Evolutionary conservation across 2,888 invertebrate species (phyloP), one percentile per base, ranked within the genome.

Genomic region (Noctua comes): DNA sequence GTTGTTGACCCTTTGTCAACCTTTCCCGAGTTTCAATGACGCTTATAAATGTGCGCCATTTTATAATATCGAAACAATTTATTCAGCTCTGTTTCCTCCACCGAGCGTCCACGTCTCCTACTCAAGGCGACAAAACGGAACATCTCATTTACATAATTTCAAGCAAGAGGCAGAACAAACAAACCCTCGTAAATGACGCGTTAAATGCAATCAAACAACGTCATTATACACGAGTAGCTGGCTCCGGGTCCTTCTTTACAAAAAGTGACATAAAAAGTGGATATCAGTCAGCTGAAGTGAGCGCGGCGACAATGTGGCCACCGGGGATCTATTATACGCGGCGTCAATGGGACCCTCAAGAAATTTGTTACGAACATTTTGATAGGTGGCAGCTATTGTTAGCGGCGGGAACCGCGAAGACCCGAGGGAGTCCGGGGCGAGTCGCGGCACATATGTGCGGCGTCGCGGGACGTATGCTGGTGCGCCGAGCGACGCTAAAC

Each of bases 161-260:
- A 89, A 89, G 86, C 88, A 89, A 91, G 93, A 92, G 68, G 86
- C 90, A 93, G 90, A 94, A 93, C 94, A 94, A 94, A 95, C 93
- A 95, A 92, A 94, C 95, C 95, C 93, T 93, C 92, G 88, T 93
- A 95, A 95, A 95, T 94, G 95, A 92, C 94, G 93, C 93, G 94
- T 95, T 95, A 95, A 96, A 95, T 93, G 93, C 91, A 92, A 92
- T 94, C 93, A 94, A 94, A 95, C 94, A 93, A 93, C 94, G 92
- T 95, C 90, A 95, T 95, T 95, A 95, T 94, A 92, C 89, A 89
- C 91, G 93, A 94, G 94, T 92, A 93, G 94, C 93, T 91, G 88
- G 84, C 91, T 90, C 89, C 86, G 91, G 91, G 86, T 86, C 83
- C 80, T 82, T 80, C 86, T 82, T 80, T 86, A 92, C 90, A 95